Base-by-base conservation (phyloP, 2,113 vertebrate species). In the Psophia crepitans region DNA sequence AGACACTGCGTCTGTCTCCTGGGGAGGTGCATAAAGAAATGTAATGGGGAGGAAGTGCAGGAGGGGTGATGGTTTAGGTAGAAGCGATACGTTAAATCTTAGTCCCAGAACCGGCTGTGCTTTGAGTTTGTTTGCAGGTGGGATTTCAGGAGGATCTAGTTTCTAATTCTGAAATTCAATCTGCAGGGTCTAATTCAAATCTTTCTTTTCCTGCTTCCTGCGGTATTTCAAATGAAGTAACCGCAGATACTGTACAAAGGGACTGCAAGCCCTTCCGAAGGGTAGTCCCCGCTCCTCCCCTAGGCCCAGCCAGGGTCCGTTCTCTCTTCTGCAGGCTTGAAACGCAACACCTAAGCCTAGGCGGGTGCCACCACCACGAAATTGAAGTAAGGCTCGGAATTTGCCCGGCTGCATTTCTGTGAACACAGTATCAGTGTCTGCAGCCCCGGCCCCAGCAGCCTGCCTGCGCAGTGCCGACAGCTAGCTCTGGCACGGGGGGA, bases 381-480 rank as follows among this genome's bases (percentile, higher is more conserved):
- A 1, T 2, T 2, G 75, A 13, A 46, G 4, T 5, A 22, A 17
- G 70, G 28, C 19, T 57, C 18, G 69, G 85, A 7, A 14, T n/a
- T 4, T 7, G 35, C 3, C 6, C 1, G 11, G 56, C 21, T 1
- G 60, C 4, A 0, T 8, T 18, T 22, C 19, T 12, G 32, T 0
- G 33, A 37, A 14, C 23, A 3, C 33, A 1, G 19, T 4, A 1
- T 4, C 5, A 1, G 60, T 11, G 19, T 28, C 5, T 39, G 35
- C 61, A 26, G 14, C 8, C 6, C 23, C 32, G 3, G 37, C 12
- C 9, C 14, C 44, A 2, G 49, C 37, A 1, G 21, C 0, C n/a
- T 17, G 33, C 44, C 53, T 1, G 27, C 56, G 0, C 46, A 0
- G n/a, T 3, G 35, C 65, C 9, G 11, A 21, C 8, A 35, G 27